Evolutionary conservation across 2,888 invertebrate genomes (phyloP).

Genomic region (Heliconius cydno): DNA sequence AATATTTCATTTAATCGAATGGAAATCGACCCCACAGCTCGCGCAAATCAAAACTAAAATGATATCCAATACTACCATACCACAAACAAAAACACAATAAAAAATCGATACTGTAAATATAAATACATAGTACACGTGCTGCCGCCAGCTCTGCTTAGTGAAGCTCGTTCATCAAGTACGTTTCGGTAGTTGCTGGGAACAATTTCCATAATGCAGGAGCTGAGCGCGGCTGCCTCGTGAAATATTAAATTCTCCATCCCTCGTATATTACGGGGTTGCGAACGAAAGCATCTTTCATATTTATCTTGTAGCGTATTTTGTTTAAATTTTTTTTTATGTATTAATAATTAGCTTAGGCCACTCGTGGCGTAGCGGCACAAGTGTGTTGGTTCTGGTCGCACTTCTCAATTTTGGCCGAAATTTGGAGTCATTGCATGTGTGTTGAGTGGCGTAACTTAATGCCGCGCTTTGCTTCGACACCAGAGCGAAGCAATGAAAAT

Average conservation of each 20-base stretch:
- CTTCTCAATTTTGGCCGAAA: no score
- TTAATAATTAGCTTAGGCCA: neutral
- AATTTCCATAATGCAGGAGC: conserved; percentile 45
- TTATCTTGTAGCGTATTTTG: neutral
- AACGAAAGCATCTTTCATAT: conserved; percentile 19
- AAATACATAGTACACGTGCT: neutral
- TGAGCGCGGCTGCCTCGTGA: conserved; percentile 34
- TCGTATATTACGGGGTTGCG: conserved; percentile 24
- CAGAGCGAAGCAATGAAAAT: neutral
- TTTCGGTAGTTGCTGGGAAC: conserved; percentile 32
- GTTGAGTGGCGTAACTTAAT: no score
- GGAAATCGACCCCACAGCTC: neutral
- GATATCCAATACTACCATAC: neutral
- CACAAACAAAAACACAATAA: neutral
- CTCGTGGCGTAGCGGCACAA: no score
- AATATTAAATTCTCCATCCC: conserved; percentile 46
- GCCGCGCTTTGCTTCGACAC: no score
- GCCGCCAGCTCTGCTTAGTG: neutral
- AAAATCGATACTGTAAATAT: conserved; percentile 1
- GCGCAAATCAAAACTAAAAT: neutral
- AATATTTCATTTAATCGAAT: neutral
- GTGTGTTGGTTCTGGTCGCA: no score
- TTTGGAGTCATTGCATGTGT: no score
- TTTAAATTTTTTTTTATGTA: neutral
- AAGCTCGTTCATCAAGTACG: conserved; percentile 18